These are phyloP conservation scores for Pseudotriccus pelzelni DNA, from an alignment of 2,797 vertebrate species.

Conservation along the genomic window DNA sequence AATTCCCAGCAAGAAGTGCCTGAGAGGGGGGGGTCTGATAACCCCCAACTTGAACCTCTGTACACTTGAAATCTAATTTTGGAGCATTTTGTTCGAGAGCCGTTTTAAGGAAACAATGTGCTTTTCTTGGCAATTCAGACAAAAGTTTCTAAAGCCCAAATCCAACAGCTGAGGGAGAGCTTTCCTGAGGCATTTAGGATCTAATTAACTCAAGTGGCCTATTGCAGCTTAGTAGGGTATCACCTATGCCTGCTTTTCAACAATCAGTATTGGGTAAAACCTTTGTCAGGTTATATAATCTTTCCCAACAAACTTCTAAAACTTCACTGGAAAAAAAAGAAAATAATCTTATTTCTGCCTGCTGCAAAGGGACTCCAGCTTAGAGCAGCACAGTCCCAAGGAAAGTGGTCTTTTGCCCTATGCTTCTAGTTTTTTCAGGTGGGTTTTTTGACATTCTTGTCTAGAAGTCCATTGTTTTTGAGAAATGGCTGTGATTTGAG, in stretches of 20 bases:
- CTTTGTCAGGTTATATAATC: not conserved
- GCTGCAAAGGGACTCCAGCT: not conserved
- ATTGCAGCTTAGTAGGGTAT: not conserved
- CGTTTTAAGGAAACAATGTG: slow-evolving; percentile 1
- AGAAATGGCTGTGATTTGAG: not conserved
- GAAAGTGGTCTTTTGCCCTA: not conserved
- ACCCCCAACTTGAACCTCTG: not conserved
- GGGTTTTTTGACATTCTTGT: not conserved
- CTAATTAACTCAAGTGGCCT: not conserved
- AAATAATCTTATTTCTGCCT: not conserved
- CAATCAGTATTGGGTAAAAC: not conserved
- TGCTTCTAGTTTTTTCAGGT: not conserved
- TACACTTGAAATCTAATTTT: not conserved
- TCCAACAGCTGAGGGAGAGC: not conserved
- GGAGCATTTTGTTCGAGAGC: not conserved
- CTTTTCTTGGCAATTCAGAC: not conserved
- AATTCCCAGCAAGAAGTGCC: not conserved
- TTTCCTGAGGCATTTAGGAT: not conserved
- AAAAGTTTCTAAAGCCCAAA: not conserved
- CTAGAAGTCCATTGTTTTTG: not conserved
- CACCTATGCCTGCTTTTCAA: not conserved
- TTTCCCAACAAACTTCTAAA: not conserved
- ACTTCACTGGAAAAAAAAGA: not conserved
- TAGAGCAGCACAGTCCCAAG: not conserved
- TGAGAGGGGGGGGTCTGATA: not conserved